Conservation (phyloP, 2,888 invertebrate species). For the Taphrorychus bicolor region DNA sequence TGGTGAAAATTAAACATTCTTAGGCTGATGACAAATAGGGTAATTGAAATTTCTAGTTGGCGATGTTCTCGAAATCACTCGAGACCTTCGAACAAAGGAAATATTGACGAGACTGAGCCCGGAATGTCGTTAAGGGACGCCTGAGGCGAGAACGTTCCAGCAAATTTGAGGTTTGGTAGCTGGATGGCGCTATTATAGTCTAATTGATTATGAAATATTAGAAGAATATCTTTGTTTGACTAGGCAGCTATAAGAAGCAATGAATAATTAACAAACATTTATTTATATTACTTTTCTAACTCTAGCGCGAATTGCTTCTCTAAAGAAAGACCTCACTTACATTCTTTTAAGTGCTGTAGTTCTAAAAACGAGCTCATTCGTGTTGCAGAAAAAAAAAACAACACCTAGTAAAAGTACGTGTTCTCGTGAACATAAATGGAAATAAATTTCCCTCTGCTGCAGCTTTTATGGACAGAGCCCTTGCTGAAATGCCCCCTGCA, state of each 20-base stretch:
- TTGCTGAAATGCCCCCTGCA: not conserved
- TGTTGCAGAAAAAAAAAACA: not conserved
- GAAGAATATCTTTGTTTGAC: too few species aligned
- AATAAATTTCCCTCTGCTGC: not conserved
- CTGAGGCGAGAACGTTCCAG: not conserved
- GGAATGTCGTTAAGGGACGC: conserved; percentile 1
- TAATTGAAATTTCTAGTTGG: conserved; percentile 2
- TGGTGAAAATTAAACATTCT: not conserved
- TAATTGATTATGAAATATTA: not conserved
- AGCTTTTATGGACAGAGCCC: not conserved
- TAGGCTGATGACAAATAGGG: not conserved
- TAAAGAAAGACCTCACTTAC: too few species aligned
- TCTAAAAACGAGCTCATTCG: not conserved
- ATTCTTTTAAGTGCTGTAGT: too few species aligned
- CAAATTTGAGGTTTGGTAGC: not conserved
- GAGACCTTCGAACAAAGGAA: conserved; percentile 3
- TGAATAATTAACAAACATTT: too few species aligned
- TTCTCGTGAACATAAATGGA: not conserved
- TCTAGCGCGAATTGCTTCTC: too few species aligned
- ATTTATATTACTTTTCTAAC: too few species aligned
- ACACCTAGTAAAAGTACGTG: not conserved
- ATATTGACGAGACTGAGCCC: not conserved
- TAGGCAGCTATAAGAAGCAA: too few species aligned
- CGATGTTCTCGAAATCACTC: not conserved
- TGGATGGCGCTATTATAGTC: not conserved